Conservation (phyloP, 2,113 vertebrate species). For the Sakesphorus luctuosus region DNA sequence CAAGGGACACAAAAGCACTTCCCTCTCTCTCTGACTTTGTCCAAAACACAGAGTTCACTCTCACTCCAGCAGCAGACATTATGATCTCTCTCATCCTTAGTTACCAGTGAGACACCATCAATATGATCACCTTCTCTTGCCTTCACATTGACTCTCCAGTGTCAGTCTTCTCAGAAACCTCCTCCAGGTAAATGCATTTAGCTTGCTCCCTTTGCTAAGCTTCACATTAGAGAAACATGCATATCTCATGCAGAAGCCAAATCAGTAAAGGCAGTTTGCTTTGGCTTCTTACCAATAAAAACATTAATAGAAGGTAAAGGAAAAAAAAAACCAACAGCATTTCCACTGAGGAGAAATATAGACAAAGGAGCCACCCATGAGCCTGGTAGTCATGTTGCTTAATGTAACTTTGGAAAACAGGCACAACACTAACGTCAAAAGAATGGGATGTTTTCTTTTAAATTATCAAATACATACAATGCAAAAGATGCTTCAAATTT, state of each 20-base stretch:
- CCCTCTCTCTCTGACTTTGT: neutral
- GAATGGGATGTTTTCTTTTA: neutral
- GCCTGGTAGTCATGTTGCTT: neutral
- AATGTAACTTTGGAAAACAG: neutral
- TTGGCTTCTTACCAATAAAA: neutral
- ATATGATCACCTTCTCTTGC: neutral
- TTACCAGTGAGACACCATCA: neutral
- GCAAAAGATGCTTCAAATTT: neutral
- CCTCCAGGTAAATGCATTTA: neutral
- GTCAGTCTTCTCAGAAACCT: neutral
- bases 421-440: neutral
- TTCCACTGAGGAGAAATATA: neutral
- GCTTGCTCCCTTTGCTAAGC: neutral
- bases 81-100: neutral
- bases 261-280: neutral
- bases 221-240: neutral
- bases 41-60: neutral
- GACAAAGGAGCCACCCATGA: neutral
- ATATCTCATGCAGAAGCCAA: neutral
- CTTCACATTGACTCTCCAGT: neutral
- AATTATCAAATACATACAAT: neutral
- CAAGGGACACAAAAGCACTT: neutral
- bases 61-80: neutral
- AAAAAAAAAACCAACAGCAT: neutral
- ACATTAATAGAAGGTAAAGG: neutral